Conservation (phyloP, 2,888 invertebrate genomes). For the Nasonia oneida region DNA sequence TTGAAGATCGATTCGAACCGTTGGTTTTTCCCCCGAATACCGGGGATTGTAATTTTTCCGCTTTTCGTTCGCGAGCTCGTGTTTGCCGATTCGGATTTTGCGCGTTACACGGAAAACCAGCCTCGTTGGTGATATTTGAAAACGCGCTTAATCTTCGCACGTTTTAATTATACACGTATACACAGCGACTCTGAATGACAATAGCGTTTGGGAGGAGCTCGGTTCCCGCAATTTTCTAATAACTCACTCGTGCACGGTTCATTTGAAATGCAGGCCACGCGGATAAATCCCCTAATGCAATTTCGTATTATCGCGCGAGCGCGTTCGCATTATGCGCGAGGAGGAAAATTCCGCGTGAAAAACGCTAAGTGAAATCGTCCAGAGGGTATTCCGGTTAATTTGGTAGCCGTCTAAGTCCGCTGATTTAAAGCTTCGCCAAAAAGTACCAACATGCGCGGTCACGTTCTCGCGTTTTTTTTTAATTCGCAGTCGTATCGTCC, state of each 20-base stretch:
- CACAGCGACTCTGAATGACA: not conserved
- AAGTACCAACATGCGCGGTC: constrained; percentile 20
- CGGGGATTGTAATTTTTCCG: not conserved
- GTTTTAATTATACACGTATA: too few species aligned
- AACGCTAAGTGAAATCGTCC: constrained; percentile 30
- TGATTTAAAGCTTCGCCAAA: constrained; percentile 39
- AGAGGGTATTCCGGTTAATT: constrained; percentile 43
- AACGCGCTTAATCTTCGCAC: too few species aligned
- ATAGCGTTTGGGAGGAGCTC: not conserved
- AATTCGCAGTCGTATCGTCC: not conserved
- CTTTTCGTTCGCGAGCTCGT: too few species aligned
- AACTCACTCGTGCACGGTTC: not conserved
- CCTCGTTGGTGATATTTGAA: too few species aligned
- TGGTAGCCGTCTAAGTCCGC: constrained; percentile 36
- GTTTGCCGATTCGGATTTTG: too few species aligned
- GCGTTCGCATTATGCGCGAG: not conserved
- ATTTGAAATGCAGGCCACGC: not conserved
- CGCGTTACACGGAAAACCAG: not conserved
- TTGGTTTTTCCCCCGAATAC: not conserved
- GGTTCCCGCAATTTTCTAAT: not conserved
- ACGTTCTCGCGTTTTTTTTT: not conserved
- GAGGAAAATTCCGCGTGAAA: constrained; percentile 23
- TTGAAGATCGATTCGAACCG: constrained; percentile 21
- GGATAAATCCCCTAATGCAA: not conserved
- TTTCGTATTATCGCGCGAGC: not conserved